Evolutionary conservation across 2,113 vertebrate genomes (phyloP).

Genomic region (Lophotis ruficrista): DNA sequence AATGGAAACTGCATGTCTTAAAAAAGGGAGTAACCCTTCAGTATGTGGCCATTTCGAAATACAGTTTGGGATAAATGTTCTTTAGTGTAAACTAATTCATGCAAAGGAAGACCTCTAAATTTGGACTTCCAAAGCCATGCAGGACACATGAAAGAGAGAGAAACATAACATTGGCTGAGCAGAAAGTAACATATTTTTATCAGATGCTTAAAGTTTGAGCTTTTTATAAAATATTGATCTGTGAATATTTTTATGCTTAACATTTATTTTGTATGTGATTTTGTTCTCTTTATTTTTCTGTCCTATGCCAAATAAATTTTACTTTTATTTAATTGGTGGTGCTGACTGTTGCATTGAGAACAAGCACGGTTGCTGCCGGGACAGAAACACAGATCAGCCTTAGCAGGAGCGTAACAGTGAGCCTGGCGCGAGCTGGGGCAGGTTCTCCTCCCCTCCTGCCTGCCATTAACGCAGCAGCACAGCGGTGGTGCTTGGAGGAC

Average conservation of each 20-base stretch:
- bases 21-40: neutral
- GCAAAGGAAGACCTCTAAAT: neutral
- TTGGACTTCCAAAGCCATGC: neutral
- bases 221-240: slow-evolving; percentile 47
- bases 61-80: neutral
- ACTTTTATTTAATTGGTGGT: slow-evolving; percentile 57
- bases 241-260: slow-evolving; percentile 46
- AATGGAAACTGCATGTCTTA: neutral
- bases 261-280: slow-evolving; percentile 47
- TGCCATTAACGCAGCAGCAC: neutral
- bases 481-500: neutral
- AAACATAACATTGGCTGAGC: neutral
- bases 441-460: neutral
- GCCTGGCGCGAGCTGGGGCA: neutral
- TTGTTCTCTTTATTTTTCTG: slow-evolving; percentile 42
- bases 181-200: slow-evolving; percentile 12
- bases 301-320: slow-evolving; percentile 63
- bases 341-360: neutral
- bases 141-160: neutral
- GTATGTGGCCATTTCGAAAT: neutral
- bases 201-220: slow-evolving; percentile 32
- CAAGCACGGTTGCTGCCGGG: neutral
- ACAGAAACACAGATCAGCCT: neutral
- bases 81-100: neutral
- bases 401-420: neutral